Evolutionary conservation across 2,888 invertebrate genomes (phyloP), one percentile per base, ranked within the genome.

Genomic region (Aproaerema taeniolella): DNA sequence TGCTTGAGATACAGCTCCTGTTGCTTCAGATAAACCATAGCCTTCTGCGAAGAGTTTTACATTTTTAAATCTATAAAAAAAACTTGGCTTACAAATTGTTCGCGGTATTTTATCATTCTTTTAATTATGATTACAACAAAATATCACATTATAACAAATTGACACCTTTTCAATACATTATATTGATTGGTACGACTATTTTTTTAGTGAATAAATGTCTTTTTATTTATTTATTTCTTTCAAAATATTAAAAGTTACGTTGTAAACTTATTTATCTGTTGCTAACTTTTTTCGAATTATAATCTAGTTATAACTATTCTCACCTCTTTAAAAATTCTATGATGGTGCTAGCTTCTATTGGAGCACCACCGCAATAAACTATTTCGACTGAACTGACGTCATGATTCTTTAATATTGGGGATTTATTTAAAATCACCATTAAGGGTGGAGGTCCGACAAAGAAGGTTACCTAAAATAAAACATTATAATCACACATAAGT

Each of bases 11-110:
- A 75, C 10, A 2, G 47, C 57, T 41, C 79, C 80, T 6, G 68
- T 46, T 0, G 66, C 42, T 54, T 80, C 79, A 12, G 80, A 77
- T 71, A 78, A 70, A n/a, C 79, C 79, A 30, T 76, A 80, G 0
- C 71, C 74, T 69, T 80, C 76, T 30, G 74, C 40, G 3, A 75
- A 47, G 17, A 59, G 44, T 33, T 47, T 54, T 20, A 78, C 43
- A 8, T 66, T 59, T 2, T 64, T 62, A 41, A 72, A 71, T 42
- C 79, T 79, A 49, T 41, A 31, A 32, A 11, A 11, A 10, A 24
- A 13, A 28, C 3, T 28, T n/a, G n/a, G n/a, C n/a, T n/a, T n/a
- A n/a, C n/a, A n/a, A n/a, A n/a, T n/a, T n/a, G n/a, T n/a, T n/a
- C n/a, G n/a, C n/a, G n/a, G n/a, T n/a, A n/a, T n/a, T n/a, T n/a